Base-by-base conservation (phyloP, 2,888 invertebrate species). In the Apodemia mormo region DNA sequence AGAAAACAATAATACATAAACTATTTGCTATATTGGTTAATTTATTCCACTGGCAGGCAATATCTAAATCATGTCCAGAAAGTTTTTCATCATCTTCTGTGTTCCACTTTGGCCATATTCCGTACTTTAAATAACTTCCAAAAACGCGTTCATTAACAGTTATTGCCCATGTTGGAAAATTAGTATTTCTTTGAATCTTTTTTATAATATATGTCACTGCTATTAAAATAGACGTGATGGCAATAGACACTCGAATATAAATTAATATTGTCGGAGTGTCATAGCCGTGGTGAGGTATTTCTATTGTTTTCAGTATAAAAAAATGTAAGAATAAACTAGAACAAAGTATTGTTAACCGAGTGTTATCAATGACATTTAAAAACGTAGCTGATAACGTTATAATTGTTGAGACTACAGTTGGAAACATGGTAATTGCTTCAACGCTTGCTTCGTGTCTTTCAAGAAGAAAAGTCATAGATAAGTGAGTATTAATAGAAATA, bases 251-350 rank as follows among this genome's bases (percentile, higher is more conserved):
- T 2, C 81, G 76, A 9, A 82, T 79, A 65, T 82, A 88, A 1
- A 80, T 68, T 6, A 88, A 29, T 37, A 89, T 73, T 0, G 70
- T 74, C 0, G 89, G 89, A 0, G 78, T 69, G 4, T 81, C 76
- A 0, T 67, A 14, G 14, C 76, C 77, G 6, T 80, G 70, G 40
- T 72, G 79, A 0, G 88, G 86, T 14, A 87, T 74, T 14, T 74
- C 67, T 4, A 72, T 75, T 10, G 87, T 72, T 2, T 78, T 75
- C 2, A 72, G 71, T 12, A 85, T 54, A 56, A 82, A 73, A 8
- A 79, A 81, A 74, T 89, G 85, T 1, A 78, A 74, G 0, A 82
- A 61, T 5, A 87, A 58, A 71, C 81, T 83, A 4, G 87, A 82
- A 70, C 76, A 78, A 0, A 76, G 22, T 0, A 88, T 40, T 6